Percentiles rank a stretch among this genome's conserved stretches.
phyloP scores from a whole-genome alignment of 2,888 invertebrate genomes.

The Ceriagrion tenellum region DNA sequence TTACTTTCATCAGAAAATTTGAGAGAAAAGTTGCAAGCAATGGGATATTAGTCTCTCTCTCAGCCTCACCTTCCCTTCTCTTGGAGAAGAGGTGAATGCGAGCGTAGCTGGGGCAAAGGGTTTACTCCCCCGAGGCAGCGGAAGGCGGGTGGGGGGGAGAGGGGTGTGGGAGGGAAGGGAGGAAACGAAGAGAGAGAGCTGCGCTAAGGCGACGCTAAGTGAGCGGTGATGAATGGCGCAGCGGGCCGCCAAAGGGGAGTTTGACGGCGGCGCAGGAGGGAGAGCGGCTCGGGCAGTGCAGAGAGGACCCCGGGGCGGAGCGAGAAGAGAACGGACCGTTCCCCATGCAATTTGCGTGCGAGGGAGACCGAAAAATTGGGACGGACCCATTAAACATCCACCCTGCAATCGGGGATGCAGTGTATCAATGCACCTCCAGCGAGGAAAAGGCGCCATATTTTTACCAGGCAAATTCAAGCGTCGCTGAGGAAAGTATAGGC shows the following conservation, averaged over 20 bases:
- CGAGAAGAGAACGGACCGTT: neutral
- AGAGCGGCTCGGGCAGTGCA: neutral
- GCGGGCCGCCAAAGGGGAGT: neutral
- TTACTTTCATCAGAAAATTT: no score
- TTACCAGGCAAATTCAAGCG: neutral
- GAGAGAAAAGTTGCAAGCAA: neutral
- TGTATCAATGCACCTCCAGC: no score
- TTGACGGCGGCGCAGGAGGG: neutral
- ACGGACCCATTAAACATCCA: neutral
- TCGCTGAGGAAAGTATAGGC: neutral
- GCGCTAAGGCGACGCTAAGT: slow-evolving; percentile 4
- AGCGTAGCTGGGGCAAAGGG: neutral
- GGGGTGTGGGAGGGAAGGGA: neutral
- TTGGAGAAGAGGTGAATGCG: neutral
- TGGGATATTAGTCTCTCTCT: no score
- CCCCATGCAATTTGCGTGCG: neutral
- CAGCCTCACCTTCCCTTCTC: no score
- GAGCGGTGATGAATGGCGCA: slow-evolving; percentile 20
- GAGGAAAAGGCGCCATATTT: neutral
- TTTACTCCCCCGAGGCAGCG: neutral
- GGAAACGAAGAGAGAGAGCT: neutral
- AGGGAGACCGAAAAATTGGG: neutral
- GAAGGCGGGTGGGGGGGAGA: neutral
- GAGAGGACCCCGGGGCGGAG: neutral
- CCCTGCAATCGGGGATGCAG: slow-evolving; percentile 1